Conservation (phyloP, 2,113 vertebrate species). For the Poeciliopsis prolifica region DNA sequence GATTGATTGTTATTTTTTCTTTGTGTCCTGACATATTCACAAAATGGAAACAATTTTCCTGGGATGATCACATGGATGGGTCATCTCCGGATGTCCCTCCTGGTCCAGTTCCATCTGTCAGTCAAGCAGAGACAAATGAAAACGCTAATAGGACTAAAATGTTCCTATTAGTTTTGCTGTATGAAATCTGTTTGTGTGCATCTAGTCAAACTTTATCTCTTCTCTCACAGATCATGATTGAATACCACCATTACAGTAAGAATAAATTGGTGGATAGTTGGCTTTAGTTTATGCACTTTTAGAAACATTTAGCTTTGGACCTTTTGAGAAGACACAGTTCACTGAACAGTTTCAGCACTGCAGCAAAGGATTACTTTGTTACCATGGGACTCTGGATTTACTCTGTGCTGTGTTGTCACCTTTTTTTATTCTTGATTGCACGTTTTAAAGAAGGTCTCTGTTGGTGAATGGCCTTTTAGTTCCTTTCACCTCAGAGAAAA, state of each 20-base stretch:
- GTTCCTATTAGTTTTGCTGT: neutral
- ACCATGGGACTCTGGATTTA: neutral
- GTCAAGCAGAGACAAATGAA: too few relatives aligned
- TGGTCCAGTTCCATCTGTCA: too few relatives aligned
- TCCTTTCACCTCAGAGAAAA: neutral
- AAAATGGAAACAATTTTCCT: too few relatives aligned
- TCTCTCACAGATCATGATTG: constrained; percentile 92
- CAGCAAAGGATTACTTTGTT: neutral
- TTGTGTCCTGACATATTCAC: too few relatives aligned
- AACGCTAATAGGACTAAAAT: too few relatives aligned
- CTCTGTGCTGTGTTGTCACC: neutral
- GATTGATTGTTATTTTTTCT: too few relatives aligned
- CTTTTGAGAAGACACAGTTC: neutral
- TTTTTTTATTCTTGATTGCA: neutral
- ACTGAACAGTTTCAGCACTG: neutral
- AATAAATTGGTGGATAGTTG: neutral
- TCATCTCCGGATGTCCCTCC: too few relatives aligned
- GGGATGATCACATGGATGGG: too few relatives aligned
- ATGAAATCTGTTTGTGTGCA: neutral
- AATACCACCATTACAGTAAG: too few relatives aligned
- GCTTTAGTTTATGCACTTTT: neutral
- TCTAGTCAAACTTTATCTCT: constrained; percentile 7
- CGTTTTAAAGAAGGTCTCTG: neutral
- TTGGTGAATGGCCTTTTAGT: constrained; percentile 8
- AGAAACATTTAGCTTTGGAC: neutral